A percentile compares a stretch with the other conserved stretches of the same genome.
phyloP scores from a whole-genome alignment of 2,113 vertebrate species.

The Prietella phreatophila region DNA sequence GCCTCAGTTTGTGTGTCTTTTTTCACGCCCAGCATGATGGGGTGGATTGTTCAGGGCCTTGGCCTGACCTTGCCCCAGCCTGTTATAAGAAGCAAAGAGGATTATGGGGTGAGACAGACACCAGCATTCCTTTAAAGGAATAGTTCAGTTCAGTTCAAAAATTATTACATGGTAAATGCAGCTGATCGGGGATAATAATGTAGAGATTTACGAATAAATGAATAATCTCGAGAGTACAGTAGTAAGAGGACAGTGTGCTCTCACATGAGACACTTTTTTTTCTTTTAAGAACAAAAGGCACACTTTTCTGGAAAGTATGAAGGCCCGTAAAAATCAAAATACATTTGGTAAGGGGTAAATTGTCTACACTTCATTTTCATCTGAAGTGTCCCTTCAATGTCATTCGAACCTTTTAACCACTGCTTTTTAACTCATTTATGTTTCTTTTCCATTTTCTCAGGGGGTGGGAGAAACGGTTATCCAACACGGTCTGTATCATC shows the following conservation, averaged over 20 bases:
- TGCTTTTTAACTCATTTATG: not conserved
- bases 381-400: not conserved
- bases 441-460: slow-evolving; percentile 18
- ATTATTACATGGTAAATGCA: not conserved
- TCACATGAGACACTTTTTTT: not conserved
- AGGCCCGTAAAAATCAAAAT: not conserved
- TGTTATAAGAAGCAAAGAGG: slow-evolving; percentile 58
- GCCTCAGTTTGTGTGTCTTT: not conserved
- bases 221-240: not conserved
- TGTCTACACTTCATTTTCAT: not conserved
- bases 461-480: slow-evolving; percentile 15
- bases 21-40: slow-evolving; percentile 73
- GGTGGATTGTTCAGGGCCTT: slow-evolving; percentile 81
- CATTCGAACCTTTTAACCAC: not conserved
- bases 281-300: not conserved
- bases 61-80: slow-evolving; percentile 87
- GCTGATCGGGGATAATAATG: not conserved
- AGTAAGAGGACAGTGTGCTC: not conserved
- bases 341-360: no score
- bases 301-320: no score
- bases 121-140: not conserved
- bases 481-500: slow-evolving; percentile 42
- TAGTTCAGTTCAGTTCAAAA: not conserved
- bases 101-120: slow-evolving; percentile 53
- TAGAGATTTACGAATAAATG: not conserved